Base-by-base conservation (phyloP, 35 echinoderm and acorn worm species). In the Holothuria glaberrima region DNA sequence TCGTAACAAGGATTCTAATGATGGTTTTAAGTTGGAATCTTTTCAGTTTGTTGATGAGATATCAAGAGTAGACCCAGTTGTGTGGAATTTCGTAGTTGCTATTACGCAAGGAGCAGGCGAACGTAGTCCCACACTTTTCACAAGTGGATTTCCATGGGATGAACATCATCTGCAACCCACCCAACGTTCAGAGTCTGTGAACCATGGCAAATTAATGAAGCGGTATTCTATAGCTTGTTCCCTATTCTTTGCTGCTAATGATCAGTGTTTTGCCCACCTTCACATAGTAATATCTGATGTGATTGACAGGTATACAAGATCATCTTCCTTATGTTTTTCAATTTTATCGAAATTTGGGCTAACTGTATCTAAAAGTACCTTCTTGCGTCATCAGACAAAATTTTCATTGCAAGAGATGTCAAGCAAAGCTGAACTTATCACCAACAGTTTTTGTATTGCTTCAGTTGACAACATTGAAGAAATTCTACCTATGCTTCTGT, bases 381-480 rank as follows among this genome's bases (percentile, higher is more conserved):
- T 30, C 54, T 0, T 89, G 69, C 44, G 87, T 0, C 76, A 58
- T 57, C 87, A 89, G 54, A 69, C 71, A 18, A 28, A 1, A 17
- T 13, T 48, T 56, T 9, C 86, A 6, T 48, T 72, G 54, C 3
- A 10, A 48, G 66, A 88, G 25, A 88, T 88, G 46, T 7, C 5
- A 2, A 20, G 27, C 14, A 88, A 88, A 36, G 6, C 27, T 21
- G 10, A 3, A 14, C 71, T 30, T 41, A 0, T 88, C 10, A 46
- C 64, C 25, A 27, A 59, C 4, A 31, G 71, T 59, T 90, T 90
- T 67, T 9, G 19, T 2, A 82, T 90, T 67, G 75, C 75, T 26
- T 90, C 89, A 32, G 59, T 90, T 7, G 89, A 90, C 25, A 90
- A 90, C 62, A 80, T 90, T 35, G 75, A 90, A 66, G 35, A 20